A percentile compares a stretch with the other conserved stretches of the same genome.
phyloP scores from a whole-genome alignment of 1,140 invertebrate species.

The Melitaea cinxia region DNA sequence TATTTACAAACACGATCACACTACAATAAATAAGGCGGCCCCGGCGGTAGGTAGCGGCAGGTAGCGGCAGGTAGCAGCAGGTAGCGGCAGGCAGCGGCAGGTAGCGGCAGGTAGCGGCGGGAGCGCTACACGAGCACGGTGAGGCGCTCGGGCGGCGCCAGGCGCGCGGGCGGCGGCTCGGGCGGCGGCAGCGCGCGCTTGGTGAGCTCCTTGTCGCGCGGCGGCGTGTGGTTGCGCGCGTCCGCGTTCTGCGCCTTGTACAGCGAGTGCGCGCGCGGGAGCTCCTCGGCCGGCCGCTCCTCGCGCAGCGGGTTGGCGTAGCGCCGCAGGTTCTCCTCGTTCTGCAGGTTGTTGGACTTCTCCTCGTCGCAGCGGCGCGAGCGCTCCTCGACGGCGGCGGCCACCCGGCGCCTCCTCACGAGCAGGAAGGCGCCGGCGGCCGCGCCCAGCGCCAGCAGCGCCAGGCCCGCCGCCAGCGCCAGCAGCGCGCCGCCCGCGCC shows the following conservation, averaged over 20 bases:
- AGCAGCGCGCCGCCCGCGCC: constrained; percentile 88
- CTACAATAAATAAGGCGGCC: constrained; percentile 60
- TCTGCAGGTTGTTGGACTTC: constrained; percentile 94
- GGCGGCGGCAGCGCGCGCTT: constrained; percentile 85
- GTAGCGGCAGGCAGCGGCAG: too few species aligned
- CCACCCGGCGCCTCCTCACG: constrained; percentile 80
- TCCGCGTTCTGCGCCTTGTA: constrained; percentile 89
- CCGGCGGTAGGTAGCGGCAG: constrained; percentile 12
- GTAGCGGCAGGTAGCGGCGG: too few species aligned
- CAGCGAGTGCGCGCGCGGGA: constrained; percentile 85
- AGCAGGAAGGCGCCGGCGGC: constrained; percentile 68
- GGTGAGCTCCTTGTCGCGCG: constrained; percentile 90
- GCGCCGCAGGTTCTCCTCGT: constrained; percentile 92
- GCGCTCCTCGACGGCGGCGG: constrained; percentile 82
- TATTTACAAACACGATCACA: constrained; percentile 63
- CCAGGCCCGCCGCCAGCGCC: constrained; percentile 69
- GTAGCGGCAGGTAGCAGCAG: too few species aligned
- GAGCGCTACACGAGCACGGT: constrained; percentile 73
- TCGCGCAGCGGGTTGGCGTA: constrained; percentile 82
- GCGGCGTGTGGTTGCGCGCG: constrained; percentile 89
- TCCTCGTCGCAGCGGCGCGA: constrained; percentile 89
- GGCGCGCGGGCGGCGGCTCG: constrained; percentile 61
- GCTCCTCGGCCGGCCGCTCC: constrained; percentile 81
- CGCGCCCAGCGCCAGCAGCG: constrained; percentile 80
- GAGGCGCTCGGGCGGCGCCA: constrained; percentile 73